Conservation (phyloP, 2,113 vertebrate genomes). For the Gymnocephalus cernua region DNA sequence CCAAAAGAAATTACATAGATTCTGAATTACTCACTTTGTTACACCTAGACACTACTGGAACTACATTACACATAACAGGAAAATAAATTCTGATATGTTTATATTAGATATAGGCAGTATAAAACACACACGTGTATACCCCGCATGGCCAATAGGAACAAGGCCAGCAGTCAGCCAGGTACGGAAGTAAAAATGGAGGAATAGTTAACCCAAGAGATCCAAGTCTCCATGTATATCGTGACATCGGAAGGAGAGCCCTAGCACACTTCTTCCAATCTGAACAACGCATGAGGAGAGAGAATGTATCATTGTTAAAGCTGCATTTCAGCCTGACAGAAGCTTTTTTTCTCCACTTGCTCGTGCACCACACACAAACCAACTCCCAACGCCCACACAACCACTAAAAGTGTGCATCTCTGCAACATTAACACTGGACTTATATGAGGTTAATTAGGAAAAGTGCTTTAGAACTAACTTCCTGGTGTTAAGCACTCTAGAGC, state of each 20-base stretch:
- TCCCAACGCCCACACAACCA: slow-evolving; percentile 30
- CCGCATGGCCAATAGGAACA: no score
- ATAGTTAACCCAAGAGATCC: no score
- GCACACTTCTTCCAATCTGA: no score
- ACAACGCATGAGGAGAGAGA: slow-evolving; percentile 21
- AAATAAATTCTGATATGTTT: not conserved
- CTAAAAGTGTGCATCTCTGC: slow-evolving; percentile 64
- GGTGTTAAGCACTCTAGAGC: slow-evolving; percentile 70
- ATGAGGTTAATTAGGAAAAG: slow-evolving; percentile 81
- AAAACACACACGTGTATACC: not conserved
- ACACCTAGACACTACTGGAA: not conserved
- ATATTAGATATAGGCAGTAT: not conserved
- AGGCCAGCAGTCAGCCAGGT: no score
- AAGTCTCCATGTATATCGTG: no score
- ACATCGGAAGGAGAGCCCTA: no score
- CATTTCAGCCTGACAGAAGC: slow-evolving; percentile 39
- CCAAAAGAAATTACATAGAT: not conserved
- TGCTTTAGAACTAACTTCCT: slow-evolving; percentile 76
- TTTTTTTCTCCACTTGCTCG: slow-evolving; percentile 17
- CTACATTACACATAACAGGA: not conserved
- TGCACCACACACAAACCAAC: slow-evolving; percentile 19
- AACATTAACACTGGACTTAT: slow-evolving; percentile 73
- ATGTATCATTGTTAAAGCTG: slow-evolving; percentile 31
- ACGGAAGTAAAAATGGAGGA: no score
- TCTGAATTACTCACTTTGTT: not conserved